Evolutionary conservation across 1,140 invertebrate genomes (phyloP).

Genomic region (Orussus abietinus): DNA sequence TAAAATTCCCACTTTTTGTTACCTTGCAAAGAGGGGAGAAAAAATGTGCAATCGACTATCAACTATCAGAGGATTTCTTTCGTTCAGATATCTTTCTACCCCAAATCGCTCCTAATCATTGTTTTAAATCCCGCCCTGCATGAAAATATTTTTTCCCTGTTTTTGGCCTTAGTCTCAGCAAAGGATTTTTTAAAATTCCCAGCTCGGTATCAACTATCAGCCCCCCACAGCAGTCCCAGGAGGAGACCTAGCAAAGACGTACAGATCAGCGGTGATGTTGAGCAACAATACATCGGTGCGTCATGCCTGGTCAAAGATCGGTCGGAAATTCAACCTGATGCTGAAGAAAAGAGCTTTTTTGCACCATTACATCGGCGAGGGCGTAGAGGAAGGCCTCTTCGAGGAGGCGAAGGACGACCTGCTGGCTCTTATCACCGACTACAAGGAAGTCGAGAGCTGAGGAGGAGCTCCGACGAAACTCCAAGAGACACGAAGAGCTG

Average conservation of each 20-base stretch:
- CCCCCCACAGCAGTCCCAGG: conserved; percentile 69
- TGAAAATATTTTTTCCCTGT: background rate
- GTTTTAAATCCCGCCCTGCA: background rate
- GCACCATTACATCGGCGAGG: conserved; percentile 76
- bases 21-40: background rate
- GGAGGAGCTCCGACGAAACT: too few relatives aligned
- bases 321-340: conserved; percentile 71
- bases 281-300: conserved; percentile 74
- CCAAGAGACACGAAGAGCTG: too few relatives aligned
- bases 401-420: conserved; percentile 69
- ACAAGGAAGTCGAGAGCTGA: too few relatives aligned
- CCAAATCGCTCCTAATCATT: background rate
- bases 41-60: background rate
- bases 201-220: conserved; percentile 67
- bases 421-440: conserved; percentile 66
- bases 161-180: background rate
- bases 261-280: conserved; percentile 68
- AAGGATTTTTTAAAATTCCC: conserved; percentile 20
- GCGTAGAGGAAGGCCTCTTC: conserved; percentile 74
- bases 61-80: background rate
- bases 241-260: conserved; percentile 66
- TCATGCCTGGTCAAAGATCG: conserved; percentile 66
- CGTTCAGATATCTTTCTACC: background rate
- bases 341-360: conserved; percentile 71
- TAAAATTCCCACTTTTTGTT: conserved; percentile 28